These are phyloP conservation scores for Podarcis raffonei DNA, from an alignment of 2,113 vertebrate genomes.

Conservation along the genomic window DNA sequence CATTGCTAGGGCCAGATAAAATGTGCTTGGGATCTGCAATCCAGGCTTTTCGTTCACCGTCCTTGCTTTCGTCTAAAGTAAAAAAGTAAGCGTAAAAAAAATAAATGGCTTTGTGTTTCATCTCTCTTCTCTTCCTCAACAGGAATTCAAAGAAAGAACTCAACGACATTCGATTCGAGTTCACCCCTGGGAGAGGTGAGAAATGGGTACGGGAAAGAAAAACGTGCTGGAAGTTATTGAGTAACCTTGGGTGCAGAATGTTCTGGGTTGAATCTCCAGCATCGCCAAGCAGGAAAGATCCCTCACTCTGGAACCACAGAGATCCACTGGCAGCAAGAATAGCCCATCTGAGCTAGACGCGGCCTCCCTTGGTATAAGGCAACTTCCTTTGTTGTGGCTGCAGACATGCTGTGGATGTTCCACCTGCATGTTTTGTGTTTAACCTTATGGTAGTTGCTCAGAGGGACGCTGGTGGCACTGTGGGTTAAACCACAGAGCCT, in stretches of 20 bases:
- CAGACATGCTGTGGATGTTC: too few species aligned
- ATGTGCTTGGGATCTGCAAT: not conserved
- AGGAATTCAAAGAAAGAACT: conserved; percentile 99
- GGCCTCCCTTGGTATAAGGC: too few species aligned
- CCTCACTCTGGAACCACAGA: too few species aligned
- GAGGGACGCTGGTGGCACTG: too few species aligned
- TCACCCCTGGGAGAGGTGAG: conserved; percentile 96
- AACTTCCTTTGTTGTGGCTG: too few species aligned
- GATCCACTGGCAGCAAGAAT: too few species aligned
- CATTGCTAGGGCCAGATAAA: not conserved
- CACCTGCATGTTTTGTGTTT: too few species aligned
- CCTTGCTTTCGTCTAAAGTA: not conserved
- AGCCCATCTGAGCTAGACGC: too few species aligned
- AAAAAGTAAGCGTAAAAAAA: too few species aligned
- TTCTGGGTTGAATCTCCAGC: not conserved
- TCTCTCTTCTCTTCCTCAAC: conserved; percentile 31
- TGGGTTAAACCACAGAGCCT: too few species aligned
- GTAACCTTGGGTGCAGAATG: not conserved
- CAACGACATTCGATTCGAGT: conserved; percentile 98
- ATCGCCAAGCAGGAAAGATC: not conserved
- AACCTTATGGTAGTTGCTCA: too few species aligned
- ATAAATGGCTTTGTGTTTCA: not conserved
- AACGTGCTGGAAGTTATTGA: not conserved
- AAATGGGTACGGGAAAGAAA: not conserved
- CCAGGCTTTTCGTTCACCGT: not conserved